Evolutionary conservation across 2,888 invertebrate genomes (phyloP).

Genomic region (Leptothorax acervorum): DNA sequence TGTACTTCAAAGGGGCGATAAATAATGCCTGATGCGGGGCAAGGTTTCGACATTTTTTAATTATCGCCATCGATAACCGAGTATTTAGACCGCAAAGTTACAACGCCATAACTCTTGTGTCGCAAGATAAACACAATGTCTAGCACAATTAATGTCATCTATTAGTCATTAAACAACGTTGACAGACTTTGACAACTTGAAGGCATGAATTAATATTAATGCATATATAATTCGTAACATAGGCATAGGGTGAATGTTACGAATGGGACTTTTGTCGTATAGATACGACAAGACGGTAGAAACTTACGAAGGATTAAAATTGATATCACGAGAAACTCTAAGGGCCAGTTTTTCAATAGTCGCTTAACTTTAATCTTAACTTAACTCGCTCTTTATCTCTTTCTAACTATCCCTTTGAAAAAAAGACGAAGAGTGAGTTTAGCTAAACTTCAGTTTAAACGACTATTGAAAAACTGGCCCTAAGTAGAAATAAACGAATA

Average conservation of each 20-base stretch:
- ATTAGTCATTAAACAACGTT: not conserved
- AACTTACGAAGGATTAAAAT: not conserved
- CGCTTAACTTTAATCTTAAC: too few species aligned
- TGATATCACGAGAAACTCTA: not conserved
- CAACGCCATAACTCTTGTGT: not conserved
- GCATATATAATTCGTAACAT: not conserved
- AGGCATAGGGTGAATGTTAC: not conserved
- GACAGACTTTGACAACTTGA: not conserved
- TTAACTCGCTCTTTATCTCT: too few species aligned
- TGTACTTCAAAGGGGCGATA: conserved; percentile 13
- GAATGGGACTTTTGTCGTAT: not conserved
- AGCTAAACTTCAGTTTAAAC: too few species aligned
- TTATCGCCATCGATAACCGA: conserved; percentile 13
- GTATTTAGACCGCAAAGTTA: not conserved
- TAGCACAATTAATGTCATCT: not conserved
- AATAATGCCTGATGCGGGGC: conserved; percentile 2
- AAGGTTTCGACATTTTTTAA: conserved; percentile 7
- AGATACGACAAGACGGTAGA: too few species aligned
- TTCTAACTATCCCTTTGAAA: too few species aligned
- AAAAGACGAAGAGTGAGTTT: too few species aligned
- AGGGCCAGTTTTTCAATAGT: too few species aligned
- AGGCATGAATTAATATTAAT: not conserved
- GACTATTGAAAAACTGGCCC: not conserved
- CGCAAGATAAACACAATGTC: not conserved
- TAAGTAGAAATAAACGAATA: not conserved